A percentile compares a stretch with the other conserved stretches of the same genome.
Conservation (phyloP, 2,797 vertebrate species). For the Sebastes vulpes region DNA sequence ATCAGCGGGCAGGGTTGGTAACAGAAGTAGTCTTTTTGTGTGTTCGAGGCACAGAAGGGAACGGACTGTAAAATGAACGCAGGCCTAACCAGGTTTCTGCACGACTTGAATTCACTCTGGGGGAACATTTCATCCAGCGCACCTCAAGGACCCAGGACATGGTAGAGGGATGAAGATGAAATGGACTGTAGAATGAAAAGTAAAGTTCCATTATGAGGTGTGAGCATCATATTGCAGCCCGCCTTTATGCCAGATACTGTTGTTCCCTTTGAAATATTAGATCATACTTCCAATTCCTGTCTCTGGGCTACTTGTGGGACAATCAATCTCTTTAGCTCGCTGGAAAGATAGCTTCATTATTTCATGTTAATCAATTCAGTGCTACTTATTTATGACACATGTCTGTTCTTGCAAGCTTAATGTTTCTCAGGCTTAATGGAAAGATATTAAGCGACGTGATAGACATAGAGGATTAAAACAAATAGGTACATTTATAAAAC, state of each 20-base stretch:
- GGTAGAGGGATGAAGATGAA: constrained; percentile 58
- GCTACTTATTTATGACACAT: constrained; percentile 44
- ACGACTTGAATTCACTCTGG: constrained; percentile 65
- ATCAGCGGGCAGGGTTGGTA: constrained; percentile 54
- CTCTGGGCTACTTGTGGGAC: neutral
- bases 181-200: constrained; percentile 79
- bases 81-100: constrained; percentile 58
- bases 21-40: constrained; percentile 58
- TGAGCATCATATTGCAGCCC: constrained; percentile 56
- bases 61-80: constrained; percentile 65
- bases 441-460: constrained; percentile 40
- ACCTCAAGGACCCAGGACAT: constrained; percentile 65
- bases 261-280: constrained; percentile 51
- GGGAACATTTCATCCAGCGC: constrained; percentile 57
- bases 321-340: constrained; percentile 34
- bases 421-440: constrained; percentile 52
- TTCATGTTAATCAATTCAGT: constrained; percentile 47
- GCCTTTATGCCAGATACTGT: constrained; percentile 31
- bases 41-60: constrained; percentile 60
- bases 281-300: constrained; percentile 14
- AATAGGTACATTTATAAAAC: constrained; percentile 54
- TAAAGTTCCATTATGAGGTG: constrained; percentile 78
- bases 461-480: constrained; percentile 47
- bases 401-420: constrained; percentile 26
- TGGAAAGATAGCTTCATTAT: constrained; percentile 32